Conservation (phyloP, 2,888 invertebrate species). For the Megamerina dolium region DNA sequence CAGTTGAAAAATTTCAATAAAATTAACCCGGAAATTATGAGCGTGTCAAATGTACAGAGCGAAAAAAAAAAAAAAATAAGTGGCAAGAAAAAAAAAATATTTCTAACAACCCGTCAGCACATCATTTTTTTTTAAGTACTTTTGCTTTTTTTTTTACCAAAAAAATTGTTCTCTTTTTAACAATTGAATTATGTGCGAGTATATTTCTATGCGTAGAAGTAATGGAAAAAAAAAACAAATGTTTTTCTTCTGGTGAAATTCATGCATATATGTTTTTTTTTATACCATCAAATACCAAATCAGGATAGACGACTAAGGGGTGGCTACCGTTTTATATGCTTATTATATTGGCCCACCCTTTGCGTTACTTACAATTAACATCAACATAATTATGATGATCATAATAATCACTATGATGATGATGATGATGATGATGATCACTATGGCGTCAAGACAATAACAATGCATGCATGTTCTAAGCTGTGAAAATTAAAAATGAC, state of each 20-base stretch:
- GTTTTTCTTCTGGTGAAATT: no score
- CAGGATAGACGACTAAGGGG: slow-evolving; percentile 25
- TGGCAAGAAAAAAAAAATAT: slow-evolving; percentile 8
- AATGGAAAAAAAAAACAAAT: no score
- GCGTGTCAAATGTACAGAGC: slow-evolving; percentile 24
- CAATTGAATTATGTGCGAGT: slow-evolving; percentile 43
- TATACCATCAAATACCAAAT: no score
- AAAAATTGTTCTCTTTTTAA: slow-evolving; percentile 29
- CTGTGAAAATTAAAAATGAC: slow-evolving; percentile 24
- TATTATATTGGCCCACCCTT: slow-evolving; percentile 42
- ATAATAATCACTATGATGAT: not conserved
- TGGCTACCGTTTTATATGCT: slow-evolving; percentile 30
- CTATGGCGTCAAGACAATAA: slow-evolving; percentile 2
- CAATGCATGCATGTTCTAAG: slow-evolving; percentile 17
- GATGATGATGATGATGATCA: slow-evolving; percentile 1
- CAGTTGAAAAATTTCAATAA: slow-evolving; percentile 26
- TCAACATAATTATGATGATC: slow-evolving; percentile 14
- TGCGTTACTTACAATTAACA: slow-evolving; percentile 25
- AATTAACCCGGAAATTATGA: slow-evolving; percentile 32
- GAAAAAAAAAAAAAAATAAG: slow-evolving; percentile 15
- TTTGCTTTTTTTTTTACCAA: slow-evolving; percentile 25
- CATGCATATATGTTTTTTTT: no score
- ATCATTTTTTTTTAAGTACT: slow-evolving; percentile 23
- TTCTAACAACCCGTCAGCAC: slow-evolving; percentile 27
- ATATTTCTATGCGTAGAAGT: not conserved